phyloP scores from a whole-genome alignment of 2,797 vertebrate species.

The Sparidentex hasta region DNA sequence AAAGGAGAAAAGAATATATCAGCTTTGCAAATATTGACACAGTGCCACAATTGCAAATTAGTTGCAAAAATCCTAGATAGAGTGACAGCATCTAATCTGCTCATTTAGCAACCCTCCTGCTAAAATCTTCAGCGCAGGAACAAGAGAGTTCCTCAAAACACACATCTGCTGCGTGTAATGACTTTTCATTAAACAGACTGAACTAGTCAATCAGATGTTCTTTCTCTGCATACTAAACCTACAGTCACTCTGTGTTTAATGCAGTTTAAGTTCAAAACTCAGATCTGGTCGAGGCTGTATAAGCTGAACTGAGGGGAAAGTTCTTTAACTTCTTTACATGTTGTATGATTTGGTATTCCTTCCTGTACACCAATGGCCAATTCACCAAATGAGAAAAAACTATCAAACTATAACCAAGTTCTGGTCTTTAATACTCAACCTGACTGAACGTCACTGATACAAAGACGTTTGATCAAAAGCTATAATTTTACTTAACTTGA shows the following conservation, averaged over 20 bases:
- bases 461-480: no score
- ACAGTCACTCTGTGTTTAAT: not conserved
- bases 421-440: no score
- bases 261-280: no score
- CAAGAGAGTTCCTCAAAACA: constrained; percentile 33
- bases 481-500: not conserved
- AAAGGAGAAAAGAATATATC: constrained; percentile 80
- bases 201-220: constrained; percentile 10
- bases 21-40: constrained; percentile 83
- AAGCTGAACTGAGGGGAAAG: not conserved
- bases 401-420: no score
- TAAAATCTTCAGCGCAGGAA: constrained; percentile 26
- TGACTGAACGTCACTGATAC: not conserved
- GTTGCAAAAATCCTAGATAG: constrained; percentile 58
- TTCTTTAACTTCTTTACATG: not conserved
- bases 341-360: not conserved
- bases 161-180: constrained; percentile 29
- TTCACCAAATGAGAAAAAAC: no score
- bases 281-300: not conserved
- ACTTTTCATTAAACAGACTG: constrained; percentile 25
- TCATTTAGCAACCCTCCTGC: constrained; percentile 43
- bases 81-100: constrained; percentile 71
- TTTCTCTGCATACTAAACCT: constrained; percentile 24
- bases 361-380: not conserved
- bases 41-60: constrained; percentile 68